Percentiles rank a stretch among this genome's conserved stretches.
phyloP scores from a whole-genome alignment of 2,113 vertebrate species.

The Lophotis ruficrista region DNA sequence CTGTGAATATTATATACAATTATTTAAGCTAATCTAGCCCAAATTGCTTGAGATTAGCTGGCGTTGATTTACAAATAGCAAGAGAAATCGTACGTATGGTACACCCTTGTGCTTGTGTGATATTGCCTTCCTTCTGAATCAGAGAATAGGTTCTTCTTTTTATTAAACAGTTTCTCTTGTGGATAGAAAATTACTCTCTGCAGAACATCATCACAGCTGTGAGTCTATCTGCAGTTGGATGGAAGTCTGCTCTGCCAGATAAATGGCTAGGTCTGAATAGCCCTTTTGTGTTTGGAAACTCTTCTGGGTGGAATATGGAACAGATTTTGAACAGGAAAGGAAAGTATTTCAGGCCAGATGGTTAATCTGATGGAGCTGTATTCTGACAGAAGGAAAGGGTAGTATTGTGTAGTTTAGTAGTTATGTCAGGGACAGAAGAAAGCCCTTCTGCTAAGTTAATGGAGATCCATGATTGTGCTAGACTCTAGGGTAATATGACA shows the following conservation, averaged over 20 bases:
- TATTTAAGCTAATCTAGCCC: not conserved
- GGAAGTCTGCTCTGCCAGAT: constrained; percentile 40
- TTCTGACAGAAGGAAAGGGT: constrained; percentile 32
- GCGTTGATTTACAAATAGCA: not conserved
- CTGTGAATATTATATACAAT: not conserved
- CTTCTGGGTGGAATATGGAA: constrained; percentile 43
- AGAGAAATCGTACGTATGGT: not conserved
- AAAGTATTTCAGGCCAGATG: constrained; percentile 42
- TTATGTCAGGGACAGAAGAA: constrained; percentile 26
- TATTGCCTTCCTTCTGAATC: not conserved
- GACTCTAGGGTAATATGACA: constrained; percentile 24
- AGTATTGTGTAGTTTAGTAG: constrained; percentile 29
- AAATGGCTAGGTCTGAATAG: constrained; percentile 51
- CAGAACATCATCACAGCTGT: constrained; percentile 40
- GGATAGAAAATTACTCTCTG: not conserved
- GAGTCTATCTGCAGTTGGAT: constrained; percentile 40
- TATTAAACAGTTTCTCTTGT: not conserved
- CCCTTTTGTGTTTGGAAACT: constrained; percentile 52
- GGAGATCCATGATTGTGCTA: constrained; percentile 27
- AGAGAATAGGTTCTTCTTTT: constrained; percentile 1
- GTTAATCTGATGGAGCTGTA: constrained; percentile 46
- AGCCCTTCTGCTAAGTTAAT: constrained; percentile 30
- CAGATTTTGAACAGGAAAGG: constrained; percentile 50
- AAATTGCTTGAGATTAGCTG: not conserved
- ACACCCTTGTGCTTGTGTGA: not conserved